phyloP scores from a whole-genome alignment of 2,888 invertebrate species.

The Amiota communis region DNA sequence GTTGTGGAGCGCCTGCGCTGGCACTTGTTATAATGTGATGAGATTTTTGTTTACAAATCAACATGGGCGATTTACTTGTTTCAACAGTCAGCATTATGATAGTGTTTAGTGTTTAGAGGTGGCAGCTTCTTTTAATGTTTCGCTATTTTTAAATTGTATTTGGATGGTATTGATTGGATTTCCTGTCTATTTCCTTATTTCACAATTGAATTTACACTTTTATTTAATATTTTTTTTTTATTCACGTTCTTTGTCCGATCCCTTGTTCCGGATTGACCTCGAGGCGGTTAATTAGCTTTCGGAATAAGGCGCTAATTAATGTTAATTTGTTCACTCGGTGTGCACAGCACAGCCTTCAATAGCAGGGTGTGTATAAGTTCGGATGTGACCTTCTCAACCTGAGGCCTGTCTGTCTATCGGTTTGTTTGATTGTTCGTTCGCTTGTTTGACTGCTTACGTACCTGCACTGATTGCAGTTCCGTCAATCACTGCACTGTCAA shows the following conservation, averaged over 20 bases:
- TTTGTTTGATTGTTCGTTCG: not conserved
- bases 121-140: conserved; percentile 3
- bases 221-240: not conserved
- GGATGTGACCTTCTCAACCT: not conserved
- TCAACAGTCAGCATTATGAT: conserved; percentile 28
- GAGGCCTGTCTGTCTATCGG: not conserved
- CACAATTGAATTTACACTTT: not conserved
- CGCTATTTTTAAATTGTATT: not conserved
- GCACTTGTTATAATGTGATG: conserved; percentile 36
- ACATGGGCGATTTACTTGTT: conserved; percentile 20
- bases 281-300: not conserved
- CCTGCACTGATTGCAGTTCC: not conserved
- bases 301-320: conserved; percentile 13
- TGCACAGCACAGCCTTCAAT: not conserved
- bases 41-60: conserved; percentile 40
- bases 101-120: not conserved
- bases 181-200: not conserved
- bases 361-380: not conserved
- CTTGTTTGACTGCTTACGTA: not conserved
- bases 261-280: conserved; percentile 2
- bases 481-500: conserved; percentile 38
- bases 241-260: not conserved
- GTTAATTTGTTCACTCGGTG: conserved; percentile 11
- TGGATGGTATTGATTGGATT: too few species aligned
- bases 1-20: conserved; percentile 37